Conservation (phyloP, 2,888 invertebrate species). For the Tinea pellionella region DNA sequence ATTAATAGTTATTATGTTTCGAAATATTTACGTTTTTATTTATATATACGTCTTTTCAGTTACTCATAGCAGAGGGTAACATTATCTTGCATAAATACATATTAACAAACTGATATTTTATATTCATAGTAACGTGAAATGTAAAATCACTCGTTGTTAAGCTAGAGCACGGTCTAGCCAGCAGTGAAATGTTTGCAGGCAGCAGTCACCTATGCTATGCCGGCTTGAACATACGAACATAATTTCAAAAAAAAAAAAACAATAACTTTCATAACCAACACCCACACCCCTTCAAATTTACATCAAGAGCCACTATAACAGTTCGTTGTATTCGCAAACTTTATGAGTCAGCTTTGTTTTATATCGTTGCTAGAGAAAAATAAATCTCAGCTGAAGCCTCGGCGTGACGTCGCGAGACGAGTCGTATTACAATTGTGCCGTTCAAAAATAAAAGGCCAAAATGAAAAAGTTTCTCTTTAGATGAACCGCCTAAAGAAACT, state of each 20-base stretch:
- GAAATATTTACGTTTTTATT: too few species aligned
- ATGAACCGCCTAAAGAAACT: too few species aligned
- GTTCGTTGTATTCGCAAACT: constrained; percentile 2
- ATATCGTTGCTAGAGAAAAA: constrained; percentile 3
- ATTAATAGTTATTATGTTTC: too few species aligned
- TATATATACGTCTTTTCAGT: too few species aligned
- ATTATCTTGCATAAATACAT: too few species aligned
- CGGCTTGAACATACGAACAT: background rate
- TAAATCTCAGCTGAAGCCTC: constrained; percentile 3
- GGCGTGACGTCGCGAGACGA: constrained; percentile 6
- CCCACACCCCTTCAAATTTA: constrained; percentile 7
- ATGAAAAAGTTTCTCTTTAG: background rate
- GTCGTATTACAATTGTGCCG: background rate
- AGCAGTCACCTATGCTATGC: too few species aligned
- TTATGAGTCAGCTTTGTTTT: constrained; percentile 14
- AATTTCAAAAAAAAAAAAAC: background rate
- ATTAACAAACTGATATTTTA: too few species aligned
- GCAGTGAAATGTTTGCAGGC: too few species aligned
- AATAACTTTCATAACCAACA: background rate
- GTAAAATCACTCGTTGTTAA: too few species aligned
- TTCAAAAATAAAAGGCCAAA: background rate
- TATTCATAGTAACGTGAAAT: too few species aligned
- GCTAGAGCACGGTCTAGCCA: too few species aligned
- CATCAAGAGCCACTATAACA: constrained; percentile 9
- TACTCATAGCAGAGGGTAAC: too few species aligned